Evolutionary conservation across 35 echinoderm and acorn worm species (phyloP), one percentile per base, ranked within the genome.

Genomic region (Nesometra sesokonis): DNA sequence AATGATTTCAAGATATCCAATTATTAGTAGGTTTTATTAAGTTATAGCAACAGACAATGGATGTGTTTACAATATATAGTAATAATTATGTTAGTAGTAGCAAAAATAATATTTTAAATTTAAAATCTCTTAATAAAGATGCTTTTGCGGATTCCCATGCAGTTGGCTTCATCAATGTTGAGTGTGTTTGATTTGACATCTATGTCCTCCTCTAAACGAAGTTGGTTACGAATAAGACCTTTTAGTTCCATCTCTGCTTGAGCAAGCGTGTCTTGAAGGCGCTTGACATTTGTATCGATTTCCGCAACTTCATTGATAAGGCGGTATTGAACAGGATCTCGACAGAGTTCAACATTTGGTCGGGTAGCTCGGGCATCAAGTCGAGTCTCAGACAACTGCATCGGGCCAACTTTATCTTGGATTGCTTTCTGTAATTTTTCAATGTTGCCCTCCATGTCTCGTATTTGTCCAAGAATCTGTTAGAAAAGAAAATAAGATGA

Each of bases 241-340:
- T 99, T 99, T 30, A 99, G 86, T 77, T 99, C 88, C 0, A 67
- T 80, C 37, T 94, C 84, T 13, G 96, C 96, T 88, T 92, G 84
- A 23, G 92, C 96, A 11, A 92, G 90, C 7, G 90, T 92, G 37
- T 47, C 84, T 81, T 93, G 87, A 11, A 99, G 86, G 17, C 90
- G 88, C 32, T 76, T 29, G 11, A 94, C 57, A 85, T 92, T 93
- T 11, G 90, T 90, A 47, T 94, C 89, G 31, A 99, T 92, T 78
- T 99, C 92, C 0, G 92, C 90, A 0, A 94, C 92, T 84, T 99
- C 96, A 32, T 87, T 90, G 83, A 99, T 99, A 46, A 99, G 93
- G n/a, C 93, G 86, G 87, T 99, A 99, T 82, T 99, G 96, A n/a
- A 99, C 96, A 29, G 92, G 96, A 77, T 99, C 96, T 0, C 96